Evolutionary conservation across 2,888 invertebrate genomes (phyloP).

Genomic region (Thecophora atra): DNA sequence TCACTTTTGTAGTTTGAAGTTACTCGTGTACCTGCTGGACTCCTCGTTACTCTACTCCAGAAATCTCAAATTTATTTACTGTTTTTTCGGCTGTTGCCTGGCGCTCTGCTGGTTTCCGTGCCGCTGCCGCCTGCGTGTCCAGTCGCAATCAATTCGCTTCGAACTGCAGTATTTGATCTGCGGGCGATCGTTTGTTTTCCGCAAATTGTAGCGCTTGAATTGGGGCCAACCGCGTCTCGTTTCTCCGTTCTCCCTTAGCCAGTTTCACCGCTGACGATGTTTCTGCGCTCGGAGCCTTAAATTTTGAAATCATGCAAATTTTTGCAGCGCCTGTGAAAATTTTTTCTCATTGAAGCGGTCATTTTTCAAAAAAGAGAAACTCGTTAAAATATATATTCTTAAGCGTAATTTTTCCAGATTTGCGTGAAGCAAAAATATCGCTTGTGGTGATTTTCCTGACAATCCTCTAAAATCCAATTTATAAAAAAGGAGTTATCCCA

Average conservation of each 20-base stretch:
- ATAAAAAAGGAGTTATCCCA: too few relatives aligned
- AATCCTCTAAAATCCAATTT: too few relatives aligned
- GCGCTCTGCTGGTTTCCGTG: not conserved
- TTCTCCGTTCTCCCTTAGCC: too few relatives aligned
- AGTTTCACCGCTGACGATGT: conserved; percentile 1
- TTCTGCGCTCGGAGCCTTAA: conserved; percentile 19
- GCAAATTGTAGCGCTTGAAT: conserved; percentile 26
- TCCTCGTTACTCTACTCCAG: conserved; percentile 26
- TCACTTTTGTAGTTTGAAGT: not conserved
- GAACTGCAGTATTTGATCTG: conserved; percentile 11
- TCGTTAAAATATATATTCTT: not conserved
- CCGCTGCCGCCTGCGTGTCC: conserved; percentile 21
- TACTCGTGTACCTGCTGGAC: not conserved
- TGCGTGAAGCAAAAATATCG: not conserved
- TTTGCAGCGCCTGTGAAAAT: conserved; percentile 5
- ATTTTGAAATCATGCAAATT: conserved; percentile 22
- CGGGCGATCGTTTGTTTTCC: conserved; percentile 32
- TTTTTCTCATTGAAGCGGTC: not conserved
- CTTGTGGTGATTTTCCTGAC: too few relatives aligned
- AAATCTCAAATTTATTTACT: conserved; percentile 26
- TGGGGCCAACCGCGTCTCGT: not conserved
- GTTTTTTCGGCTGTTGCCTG: conserved; percentile 24
- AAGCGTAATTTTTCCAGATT: not conserved
- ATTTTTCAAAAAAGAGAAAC: not conserved
- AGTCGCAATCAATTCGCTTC: conserved; percentile 34